Conservation (phyloP, 2,113 vertebrate genomes). For the Xenus cinereus region DNA sequence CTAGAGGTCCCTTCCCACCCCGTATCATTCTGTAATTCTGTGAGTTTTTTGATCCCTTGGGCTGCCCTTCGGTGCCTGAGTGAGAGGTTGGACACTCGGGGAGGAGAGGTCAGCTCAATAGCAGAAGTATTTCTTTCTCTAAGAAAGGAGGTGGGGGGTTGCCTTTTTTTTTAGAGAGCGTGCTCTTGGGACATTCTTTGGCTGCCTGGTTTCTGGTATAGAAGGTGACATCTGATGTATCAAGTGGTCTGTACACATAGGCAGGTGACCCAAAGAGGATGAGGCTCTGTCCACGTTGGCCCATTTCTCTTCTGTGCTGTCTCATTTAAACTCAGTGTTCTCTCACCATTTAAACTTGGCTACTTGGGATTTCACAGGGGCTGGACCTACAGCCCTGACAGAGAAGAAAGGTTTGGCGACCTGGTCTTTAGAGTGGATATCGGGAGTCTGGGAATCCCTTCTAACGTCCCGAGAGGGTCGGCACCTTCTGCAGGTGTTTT, state of each 20-base stretch:
- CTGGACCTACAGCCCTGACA: neutral
- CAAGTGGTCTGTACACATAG: fast-evolving
- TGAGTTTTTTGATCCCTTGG: no score
- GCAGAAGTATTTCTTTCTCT: no score
- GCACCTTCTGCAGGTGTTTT: neutral
- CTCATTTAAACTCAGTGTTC: neutral
- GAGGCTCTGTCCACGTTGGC: neutral
- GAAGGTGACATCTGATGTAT: neutral
- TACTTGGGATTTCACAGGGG: neutral
- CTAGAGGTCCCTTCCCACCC: no score
- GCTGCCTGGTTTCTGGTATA: neutral
- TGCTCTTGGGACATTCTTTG: neutral
- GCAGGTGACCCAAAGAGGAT: neutral
- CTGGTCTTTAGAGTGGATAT: no score
- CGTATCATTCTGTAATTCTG: no score
- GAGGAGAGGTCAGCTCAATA: no score
- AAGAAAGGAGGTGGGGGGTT: no score
- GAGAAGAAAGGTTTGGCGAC: neutral
- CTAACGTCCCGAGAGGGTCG: no score
- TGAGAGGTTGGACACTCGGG: no score
- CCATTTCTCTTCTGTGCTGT: neutral
- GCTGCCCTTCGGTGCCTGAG: no score
- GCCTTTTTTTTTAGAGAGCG: neutral
- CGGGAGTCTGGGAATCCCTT: neutral
- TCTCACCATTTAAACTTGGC: neutral